Percentiles rank a stretch among this genome's conserved stretches.
phyloP scores from a whole-genome alignment of 2,113 vertebrate species.

The Nyctereutes procyonoides region DNA sequence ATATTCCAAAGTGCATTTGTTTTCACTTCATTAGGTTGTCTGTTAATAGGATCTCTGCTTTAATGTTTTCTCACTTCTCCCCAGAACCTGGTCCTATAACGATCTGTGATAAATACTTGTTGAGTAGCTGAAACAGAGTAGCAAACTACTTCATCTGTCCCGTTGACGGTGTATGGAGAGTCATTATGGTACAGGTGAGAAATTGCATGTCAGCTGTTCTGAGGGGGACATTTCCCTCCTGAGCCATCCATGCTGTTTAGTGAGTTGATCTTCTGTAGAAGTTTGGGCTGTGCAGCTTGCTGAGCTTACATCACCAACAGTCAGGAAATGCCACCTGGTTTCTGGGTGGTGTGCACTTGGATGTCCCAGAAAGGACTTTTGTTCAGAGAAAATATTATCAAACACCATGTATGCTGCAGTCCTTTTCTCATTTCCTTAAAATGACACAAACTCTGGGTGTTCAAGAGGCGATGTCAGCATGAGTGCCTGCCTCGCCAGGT shows the following conservation, averaged over 20 bases:
- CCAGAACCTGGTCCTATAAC: not conserved
- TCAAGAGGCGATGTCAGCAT: not conserved
- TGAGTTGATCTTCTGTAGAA: not conserved
- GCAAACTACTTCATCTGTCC: not conserved
- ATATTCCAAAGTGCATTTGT: not conserved
- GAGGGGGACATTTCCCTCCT: not conserved
- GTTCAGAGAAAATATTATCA: conserved; percentile 21
- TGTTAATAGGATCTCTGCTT: conserved; percentile 12
- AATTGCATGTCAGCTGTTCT: not conserved
- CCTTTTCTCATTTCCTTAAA: not conserved
- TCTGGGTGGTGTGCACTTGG: not conserved
- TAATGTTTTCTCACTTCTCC: not conserved
- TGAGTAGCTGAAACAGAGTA: not conserved
- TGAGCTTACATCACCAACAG: not conserved
- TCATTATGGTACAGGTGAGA: not conserved
- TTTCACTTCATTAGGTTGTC: not conserved
- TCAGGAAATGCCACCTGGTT: not conserved
- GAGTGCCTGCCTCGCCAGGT: not conserved
- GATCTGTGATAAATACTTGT: conserved; percentile 5
- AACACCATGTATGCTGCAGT: not conserved
- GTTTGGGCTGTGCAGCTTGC: not conserved
- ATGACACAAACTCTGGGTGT: not conserved
- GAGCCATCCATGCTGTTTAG: not conserved
- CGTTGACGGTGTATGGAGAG: not conserved
- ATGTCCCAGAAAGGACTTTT: not conserved